Evolutionary conservation across 2,113 vertebrate genomes (phyloP).

Genomic region (Psephotus haematonotus): DNA sequence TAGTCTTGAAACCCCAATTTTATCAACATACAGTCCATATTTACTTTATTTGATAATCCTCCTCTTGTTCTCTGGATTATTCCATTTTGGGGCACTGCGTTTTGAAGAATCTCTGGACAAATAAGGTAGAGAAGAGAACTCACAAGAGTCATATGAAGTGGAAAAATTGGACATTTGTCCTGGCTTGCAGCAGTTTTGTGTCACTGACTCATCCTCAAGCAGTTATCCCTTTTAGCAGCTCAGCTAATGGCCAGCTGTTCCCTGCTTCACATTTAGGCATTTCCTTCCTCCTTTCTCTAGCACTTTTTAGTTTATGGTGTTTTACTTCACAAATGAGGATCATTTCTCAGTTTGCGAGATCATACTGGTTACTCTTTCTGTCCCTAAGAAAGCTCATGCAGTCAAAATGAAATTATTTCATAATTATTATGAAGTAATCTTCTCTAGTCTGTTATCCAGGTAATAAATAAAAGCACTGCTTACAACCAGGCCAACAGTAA

Average conservation of each 20-base stretch:
- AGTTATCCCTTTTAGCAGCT: background rate
- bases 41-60: background rate
- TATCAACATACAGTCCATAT: background rate
- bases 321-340: background rate
- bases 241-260: background rate
- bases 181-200: background rate
- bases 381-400: background rate
- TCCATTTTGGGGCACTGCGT: background rate
- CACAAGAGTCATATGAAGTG: background rate
- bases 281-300: background rate
- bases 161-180: background rate
- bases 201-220: background rate
- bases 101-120: conserved; percentile 1
- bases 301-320: background rate
- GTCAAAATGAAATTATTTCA: background rate
- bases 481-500: background rate
- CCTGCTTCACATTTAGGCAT: background rate
- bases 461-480: background rate
- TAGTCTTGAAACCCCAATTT: background rate
- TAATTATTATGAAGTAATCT: background rate
- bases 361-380: background rate
- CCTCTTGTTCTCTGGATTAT: background rate
- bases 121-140: background rate
- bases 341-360: background rate
- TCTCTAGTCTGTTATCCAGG: background rate